Percentiles rank a stretch among this genome's conserved stretches.
These are phyloP conservation scores for Typhlomys cinereus DNA, from an alignment of 2,113 vertebrate genomes.

Conservation along the genomic window DNA sequence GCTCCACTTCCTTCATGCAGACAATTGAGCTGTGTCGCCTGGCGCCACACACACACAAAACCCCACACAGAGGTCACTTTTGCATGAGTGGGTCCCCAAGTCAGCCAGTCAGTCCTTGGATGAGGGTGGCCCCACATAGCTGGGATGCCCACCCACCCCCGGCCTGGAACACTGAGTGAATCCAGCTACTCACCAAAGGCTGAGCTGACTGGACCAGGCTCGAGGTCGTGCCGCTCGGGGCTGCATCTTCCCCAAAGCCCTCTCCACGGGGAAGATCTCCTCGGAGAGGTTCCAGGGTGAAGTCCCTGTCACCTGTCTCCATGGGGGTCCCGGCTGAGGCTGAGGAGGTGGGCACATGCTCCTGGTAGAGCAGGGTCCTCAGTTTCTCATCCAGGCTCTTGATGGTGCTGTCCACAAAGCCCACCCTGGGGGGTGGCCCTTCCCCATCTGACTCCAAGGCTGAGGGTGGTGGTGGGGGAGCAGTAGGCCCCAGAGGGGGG, in stretches of 20 bases:
- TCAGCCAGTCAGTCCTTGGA: fast-evolving
- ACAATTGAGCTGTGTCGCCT: not conserved
- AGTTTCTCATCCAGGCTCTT: slow-evolving; percentile 98
- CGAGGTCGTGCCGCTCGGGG: slow-evolving; percentile 52
- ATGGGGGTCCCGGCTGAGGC: slow-evolving; percentile 86
- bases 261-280: slow-evolving; percentile 82
- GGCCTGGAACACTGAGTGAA: not conserved
- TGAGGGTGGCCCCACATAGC: not conserved
- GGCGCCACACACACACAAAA: not conserved
- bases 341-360: slow-evolving; percentile 94
- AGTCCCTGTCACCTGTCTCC: slow-evolving; percentile 85
- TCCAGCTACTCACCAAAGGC: not conserved
- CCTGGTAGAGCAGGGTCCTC: slow-evolving; percentile 96
- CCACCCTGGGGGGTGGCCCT: slow-evolving; percentile 90
- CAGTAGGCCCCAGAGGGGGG: slow-evolving; percentile 54
- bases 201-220: not conserved
- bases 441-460: slow-evolving; percentile 92
- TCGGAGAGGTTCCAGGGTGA: slow-evolving; percentile 85
- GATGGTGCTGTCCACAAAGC: slow-evolving; percentile 96
- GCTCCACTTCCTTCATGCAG: not conserved
- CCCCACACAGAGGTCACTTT: not conserved
- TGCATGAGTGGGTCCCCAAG: not conserved
- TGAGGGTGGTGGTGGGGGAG: slow-evolving; percentile 80
- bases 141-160: not conserved
- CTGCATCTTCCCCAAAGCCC: slow-evolving; percentile 83